Conservation (phyloP, 2,888 invertebrate species). For the Orthosia gracilis region DNA sequence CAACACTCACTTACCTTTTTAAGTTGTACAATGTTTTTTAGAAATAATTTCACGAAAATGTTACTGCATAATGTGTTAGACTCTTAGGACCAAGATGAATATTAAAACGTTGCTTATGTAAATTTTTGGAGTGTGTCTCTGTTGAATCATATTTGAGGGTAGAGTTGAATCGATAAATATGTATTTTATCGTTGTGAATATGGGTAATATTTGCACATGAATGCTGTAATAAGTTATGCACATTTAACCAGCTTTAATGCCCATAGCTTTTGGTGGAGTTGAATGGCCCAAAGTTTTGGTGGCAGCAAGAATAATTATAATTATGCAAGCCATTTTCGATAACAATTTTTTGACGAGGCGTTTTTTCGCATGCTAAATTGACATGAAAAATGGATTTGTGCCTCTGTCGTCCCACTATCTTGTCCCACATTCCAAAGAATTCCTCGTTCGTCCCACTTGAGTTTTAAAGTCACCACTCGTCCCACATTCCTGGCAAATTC, state of each 20-base stretch:
- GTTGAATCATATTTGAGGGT: conserved; percentile 28
- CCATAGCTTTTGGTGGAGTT: conserved; percentile 43
- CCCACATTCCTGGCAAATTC: too few relatives aligned
- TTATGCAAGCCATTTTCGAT: conserved; percentile 23
- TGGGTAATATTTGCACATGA: conserved; percentile 61
- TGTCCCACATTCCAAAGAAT: too few relatives aligned
- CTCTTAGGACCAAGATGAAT: conserved; percentile 17
- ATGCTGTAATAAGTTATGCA: conserved; percentile 62
- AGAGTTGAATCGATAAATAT: conserved; percentile 54
- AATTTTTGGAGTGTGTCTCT: conserved; percentile 33
- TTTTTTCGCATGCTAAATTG: conserved; percentile 45
- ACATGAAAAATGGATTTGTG: too few relatives aligned
- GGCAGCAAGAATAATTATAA: conserved; percentile 8
- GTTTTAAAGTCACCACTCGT: too few relatives aligned
- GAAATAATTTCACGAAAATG: conserved; percentile 25
- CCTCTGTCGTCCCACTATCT: too few relatives aligned
- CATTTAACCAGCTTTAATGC: conserved; percentile 56
- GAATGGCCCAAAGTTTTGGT: conserved; percentile 7
- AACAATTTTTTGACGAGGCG: conserved; percentile 7
- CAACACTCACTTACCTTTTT: conserved; percentile 58
- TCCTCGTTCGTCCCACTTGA: too few relatives aligned
- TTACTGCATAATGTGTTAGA: conserved; percentile 3
- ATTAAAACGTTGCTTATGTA: conserved; percentile 28
- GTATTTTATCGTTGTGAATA: conserved; percentile 54
- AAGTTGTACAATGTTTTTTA: conserved; percentile 43